These are phyloP conservation scores for Cremastinae sp. DNA, from an alignment of 2,888 invertebrate species.

Conservation along the genomic window DNA sequence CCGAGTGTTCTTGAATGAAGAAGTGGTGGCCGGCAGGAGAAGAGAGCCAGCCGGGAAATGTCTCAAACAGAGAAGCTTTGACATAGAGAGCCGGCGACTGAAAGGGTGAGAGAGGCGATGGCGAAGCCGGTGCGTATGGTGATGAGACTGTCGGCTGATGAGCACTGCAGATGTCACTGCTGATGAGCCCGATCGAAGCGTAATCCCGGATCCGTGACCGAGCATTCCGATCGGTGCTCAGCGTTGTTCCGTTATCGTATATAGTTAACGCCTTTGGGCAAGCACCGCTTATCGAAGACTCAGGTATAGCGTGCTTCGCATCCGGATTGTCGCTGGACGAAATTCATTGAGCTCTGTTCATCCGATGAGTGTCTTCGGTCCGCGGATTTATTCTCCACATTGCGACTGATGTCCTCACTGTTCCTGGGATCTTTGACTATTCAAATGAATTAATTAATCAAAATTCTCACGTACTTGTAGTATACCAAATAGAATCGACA, in stretches of 20 bases:
- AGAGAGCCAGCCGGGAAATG: slow-evolving; percentile 14
- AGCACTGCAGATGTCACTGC: slow-evolving; percentile 60
- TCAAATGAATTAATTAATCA: too few species aligned
- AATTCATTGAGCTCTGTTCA: too few species aligned
- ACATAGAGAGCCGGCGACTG: slow-evolving; percentile 27
- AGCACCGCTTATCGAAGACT: slow-evolving; percentile 10
- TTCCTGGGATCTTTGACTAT: too few species aligned
- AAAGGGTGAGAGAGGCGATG: slow-evolving; percentile 42
- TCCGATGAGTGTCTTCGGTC: too few species aligned
- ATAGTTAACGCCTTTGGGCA: slow-evolving; percentile 67
- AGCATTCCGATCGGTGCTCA: slow-evolving; percentile 73
- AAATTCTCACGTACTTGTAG: too few species aligned
- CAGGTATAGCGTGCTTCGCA: not conserved
- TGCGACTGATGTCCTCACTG: too few species aligned
- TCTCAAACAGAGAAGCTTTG: slow-evolving; percentile 19
- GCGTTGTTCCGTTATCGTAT: slow-evolving; percentile 72
- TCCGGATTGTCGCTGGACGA: too few species aligned
- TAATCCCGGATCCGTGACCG: slow-evolving; percentile 74
- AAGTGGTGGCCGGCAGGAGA: slow-evolving; percentile 30
- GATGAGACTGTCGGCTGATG: slow-evolving; percentile 30
- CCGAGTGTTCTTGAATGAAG: slow-evolving; percentile 55
- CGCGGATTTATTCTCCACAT: too few species aligned
- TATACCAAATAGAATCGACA: too few species aligned
- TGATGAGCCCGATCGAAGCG: slow-evolving; percentile 65
- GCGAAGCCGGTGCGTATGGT: slow-evolving; percentile 18